phyloP scores from a whole-genome alignment of 64 coral and sea anemone species.

The Montipora foliosa region DNA sequence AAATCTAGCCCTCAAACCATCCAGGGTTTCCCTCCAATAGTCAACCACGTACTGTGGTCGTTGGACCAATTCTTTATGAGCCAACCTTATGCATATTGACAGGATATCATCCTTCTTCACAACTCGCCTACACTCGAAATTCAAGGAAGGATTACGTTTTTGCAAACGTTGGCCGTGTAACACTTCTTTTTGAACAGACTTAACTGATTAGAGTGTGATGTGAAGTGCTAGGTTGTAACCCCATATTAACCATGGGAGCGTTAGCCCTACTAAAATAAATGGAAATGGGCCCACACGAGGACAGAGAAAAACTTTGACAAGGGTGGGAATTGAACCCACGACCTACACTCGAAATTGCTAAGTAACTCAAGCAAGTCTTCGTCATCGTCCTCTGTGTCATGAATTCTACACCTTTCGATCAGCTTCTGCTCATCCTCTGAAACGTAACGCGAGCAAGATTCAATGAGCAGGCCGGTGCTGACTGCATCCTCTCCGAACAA shows the following conservation, averaged over 20 bases:
- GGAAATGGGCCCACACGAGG: too few species aligned
- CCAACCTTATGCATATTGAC: background rate
- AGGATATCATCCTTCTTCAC: background rate
- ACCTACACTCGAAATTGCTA: conserved; percentile 22
- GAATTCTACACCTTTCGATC: background rate
- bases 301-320: too few species aligned
- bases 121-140: too few species aligned
- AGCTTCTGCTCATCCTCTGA: background rate
- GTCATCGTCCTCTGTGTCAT: background rate
- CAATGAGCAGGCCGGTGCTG: background rate
- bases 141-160: too few species aligned
- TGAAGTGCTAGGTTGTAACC: too few species aligned
- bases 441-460: background rate
- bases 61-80: conserved; percentile 35
- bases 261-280: too few species aligned
- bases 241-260: too few species aligned
- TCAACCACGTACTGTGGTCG: conserved; percentile 25
- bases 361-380: conserved; percentile 14
- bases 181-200: background rate
- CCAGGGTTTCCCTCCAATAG: background rate
- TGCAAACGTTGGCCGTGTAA: background rate
- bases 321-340: too few species aligned
- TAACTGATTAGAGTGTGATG: too few species aligned
- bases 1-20: background rate
- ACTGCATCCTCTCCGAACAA: conserved; percentile 1